Conservation (phyloP, 2,888 invertebrate genomes). For the Philopedon plagiatum region DNA sequence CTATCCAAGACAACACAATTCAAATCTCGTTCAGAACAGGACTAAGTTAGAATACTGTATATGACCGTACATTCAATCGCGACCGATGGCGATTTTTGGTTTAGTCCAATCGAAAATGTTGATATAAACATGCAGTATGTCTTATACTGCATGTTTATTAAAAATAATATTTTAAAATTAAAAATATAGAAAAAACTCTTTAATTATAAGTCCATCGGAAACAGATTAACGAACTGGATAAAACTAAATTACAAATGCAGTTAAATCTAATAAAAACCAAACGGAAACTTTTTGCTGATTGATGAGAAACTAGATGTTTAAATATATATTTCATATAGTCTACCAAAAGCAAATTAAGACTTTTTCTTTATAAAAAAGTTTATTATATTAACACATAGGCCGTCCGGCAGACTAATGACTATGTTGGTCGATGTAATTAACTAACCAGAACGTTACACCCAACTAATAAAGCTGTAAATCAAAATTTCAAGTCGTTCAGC, state of each 20-base stretch:
- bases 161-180: no score
- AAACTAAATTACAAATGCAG: neutral
- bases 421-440: conserved; percentile 21
- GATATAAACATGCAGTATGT: no score
- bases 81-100: no score
- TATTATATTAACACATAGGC: conserved; percentile 34
- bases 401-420: conserved; percentile 23
- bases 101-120: no score
- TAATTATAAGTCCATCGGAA: no score
- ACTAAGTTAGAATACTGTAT: no score
- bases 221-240: no score
- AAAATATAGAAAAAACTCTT: no score
- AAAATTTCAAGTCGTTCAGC: conserved; percentile 13
- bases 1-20: no score
- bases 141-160: no score
- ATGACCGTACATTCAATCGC: no score
- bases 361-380: conserved; percentile 13
- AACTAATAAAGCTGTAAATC: conserved; percentile 32
- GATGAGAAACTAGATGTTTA: conserved; percentile 1
- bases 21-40: no score
- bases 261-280: neutral
- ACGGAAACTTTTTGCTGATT: neutral
- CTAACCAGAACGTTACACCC: conserved; percentile 19
- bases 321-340: neutral
- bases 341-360: neutral